A percentile compares a stretch with the other conserved stretches of the same genome.
Conservation (phyloP, 1,140 invertebrate species). For the Polypedilum pembai region DNA sequence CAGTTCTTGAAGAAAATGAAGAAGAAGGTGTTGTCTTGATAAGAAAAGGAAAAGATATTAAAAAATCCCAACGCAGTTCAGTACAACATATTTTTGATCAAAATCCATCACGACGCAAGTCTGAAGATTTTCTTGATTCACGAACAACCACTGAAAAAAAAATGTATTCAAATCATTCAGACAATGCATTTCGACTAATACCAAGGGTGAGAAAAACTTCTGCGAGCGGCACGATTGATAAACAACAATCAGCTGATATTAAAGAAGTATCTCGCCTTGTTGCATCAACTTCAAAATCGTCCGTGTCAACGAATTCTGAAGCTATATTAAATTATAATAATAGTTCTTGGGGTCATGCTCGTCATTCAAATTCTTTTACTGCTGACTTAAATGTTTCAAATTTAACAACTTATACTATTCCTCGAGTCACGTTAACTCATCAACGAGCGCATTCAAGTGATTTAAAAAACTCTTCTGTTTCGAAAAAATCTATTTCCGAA, state of each 20-base stretch:
- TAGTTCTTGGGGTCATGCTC: conserved; percentile 28
- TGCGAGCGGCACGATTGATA: background rate
- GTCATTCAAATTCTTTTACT: conserved; percentile 29
- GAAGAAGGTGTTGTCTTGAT: background rate
- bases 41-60: background rate
- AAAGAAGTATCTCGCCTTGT: background rate
- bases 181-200: background rate
- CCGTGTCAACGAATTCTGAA: background rate
- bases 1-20: conserved; percentile 30
- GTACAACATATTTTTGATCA: conserved; percentile 3
- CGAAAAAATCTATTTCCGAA: background rate
- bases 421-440: conserved; percentile 30
- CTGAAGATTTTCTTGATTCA: conserved; percentile 26
- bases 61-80: background rate
- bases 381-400: conserved; percentile 12
- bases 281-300: conserved; percentile 9
- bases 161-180: background rate
- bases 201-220: conserved; percentile 19
- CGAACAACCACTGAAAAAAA: background rate
- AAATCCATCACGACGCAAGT: conserved; percentile 20
- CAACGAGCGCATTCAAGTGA: background rate
- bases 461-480: background rate
- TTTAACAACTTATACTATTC: conserved; percentile 30
- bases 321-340: background rate
- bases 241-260: background rate